Base-by-base conservation (phyloP, 2,888 invertebrate genomes). In the Carpatolechia fugitivella region DNA sequence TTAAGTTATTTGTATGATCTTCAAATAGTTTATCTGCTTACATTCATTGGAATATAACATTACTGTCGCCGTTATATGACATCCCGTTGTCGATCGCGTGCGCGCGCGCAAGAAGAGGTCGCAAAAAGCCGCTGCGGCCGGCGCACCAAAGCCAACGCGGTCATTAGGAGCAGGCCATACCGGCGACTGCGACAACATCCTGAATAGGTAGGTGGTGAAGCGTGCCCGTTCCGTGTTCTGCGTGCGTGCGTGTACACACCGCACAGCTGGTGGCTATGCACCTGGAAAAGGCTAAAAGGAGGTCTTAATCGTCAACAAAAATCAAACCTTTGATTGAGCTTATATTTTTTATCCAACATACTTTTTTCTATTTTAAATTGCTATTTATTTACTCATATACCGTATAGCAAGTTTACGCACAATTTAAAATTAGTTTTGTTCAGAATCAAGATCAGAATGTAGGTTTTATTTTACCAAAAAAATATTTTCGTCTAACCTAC, bases 131-230 rank as follows among this genome's bases (percentile, higher is more conserved):
- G 87, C 72, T 76, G 74, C 76, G 78, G 77, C 76, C 73, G 78
- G 78, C 76, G 69, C 63, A 66, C 85, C 85, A 79, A 82, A 84
- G 65, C 72, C 72, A 85, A 87, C 78, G 72, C 78, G 75, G 85
- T 88, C 90, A 88, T 90, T 90, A 89, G 89, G 85, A 74, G 81
- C 81, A 76, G 73, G 77, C 88, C 90, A 87, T 89, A 89, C 74
- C 72, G 82, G 80, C 8, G 40, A 18, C 11, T 10, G 18, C 16
- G 18, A 7, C 72, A 78, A 44, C 82, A 86, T 88, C 90, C 87
- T 87, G 84, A 86, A 87, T 82, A 83, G 83, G 86, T 78, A 80
- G 85, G 85, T 82, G 82, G 80, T 69, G 74, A 80, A 83, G 83
- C 80, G 85, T 85, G 88, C 84, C 70, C 73, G 72, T 69, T 63